Percentiles rank a stretch among this genome's conserved stretches.
Conservation (phyloP, 2,113 vertebrate genomes). For the Talpa occidentalis region DNA sequence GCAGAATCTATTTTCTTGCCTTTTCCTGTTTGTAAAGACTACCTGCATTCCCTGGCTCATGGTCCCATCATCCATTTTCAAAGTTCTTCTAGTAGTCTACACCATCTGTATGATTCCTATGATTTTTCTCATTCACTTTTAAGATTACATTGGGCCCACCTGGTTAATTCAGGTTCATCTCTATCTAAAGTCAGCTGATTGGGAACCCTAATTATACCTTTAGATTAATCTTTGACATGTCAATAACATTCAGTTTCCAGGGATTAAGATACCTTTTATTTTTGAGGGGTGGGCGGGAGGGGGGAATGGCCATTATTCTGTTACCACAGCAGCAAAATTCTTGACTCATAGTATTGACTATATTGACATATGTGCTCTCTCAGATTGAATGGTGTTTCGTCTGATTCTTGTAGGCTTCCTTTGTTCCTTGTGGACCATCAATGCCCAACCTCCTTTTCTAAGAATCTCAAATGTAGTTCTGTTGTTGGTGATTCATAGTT, state of each 20-base stretch:
- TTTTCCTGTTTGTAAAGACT: not conserved
- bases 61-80: not conserved
- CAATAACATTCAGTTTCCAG: not conserved
- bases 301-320: not conserved
- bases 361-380: not conserved
- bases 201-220: not conserved
- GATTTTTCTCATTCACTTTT: not conserved
- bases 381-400: not conserved
- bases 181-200: not conserved
- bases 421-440: not conserved
- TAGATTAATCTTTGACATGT: not conserved
- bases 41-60: not conserved
- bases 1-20: not conserved
- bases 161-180: not conserved
- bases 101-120: not conserved
- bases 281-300: no score
- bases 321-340: not conserved
- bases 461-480: not conserved
- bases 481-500: not conserved
- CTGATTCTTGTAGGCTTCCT: not conserved
- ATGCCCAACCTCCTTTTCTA: not conserved
- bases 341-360: not conserved
- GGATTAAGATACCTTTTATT: not conserved
- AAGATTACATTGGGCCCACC: not conserved
- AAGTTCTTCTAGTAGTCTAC: not conserved